These are phyloP conservation scores for Hypena proboscidalis DNA, from an alignment of 2,888 invertebrate species.

Conservation along the genomic window DNA sequence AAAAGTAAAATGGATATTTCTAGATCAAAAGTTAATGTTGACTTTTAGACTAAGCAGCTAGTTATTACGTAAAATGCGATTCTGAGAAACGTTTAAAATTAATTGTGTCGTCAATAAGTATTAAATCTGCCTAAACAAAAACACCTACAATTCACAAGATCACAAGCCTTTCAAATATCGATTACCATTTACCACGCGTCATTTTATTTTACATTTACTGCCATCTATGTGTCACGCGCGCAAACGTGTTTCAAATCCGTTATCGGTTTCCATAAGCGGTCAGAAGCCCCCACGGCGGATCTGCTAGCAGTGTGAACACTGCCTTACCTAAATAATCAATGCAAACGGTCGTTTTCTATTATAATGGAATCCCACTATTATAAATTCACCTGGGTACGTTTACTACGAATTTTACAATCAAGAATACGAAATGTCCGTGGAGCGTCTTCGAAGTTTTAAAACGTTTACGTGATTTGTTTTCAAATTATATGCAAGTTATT, in stretches of 20 bases:
- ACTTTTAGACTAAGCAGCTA: too few relatives aligned
- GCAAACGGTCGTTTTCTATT: conserved; percentile 49
- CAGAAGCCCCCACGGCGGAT: conserved; percentile 9
- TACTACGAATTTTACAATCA: conserved; percentile 55
- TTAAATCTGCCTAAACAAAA: too few relatives aligned
- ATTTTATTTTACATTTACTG: conserved; percentile 9
- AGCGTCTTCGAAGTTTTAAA: conserved; percentile 49
- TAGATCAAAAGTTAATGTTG: too few relatives aligned
- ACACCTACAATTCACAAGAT: too few relatives aligned
- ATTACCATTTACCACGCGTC: conserved; percentile 7
- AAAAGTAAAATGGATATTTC: too few relatives aligned
- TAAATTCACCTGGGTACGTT: conserved; percentile 47
- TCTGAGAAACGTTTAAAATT: too few relatives aligned
- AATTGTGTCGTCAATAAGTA: too few relatives aligned
- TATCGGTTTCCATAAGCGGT: conserved; percentile 12
- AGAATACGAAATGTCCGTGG: conserved; percentile 50
- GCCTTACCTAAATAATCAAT: conserved; percentile 35
- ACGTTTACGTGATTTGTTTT: conserved; percentile 46
- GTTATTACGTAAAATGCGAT: too few relatives aligned
- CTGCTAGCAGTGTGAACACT: conserved; percentile 28
- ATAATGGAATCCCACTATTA: conserved; percentile 45
- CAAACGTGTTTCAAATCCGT: conserved; percentile 18
- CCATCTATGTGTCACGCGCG: conserved; percentile 13
- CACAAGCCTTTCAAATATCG: conserved; percentile 18
- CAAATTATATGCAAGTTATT: conserved; percentile 31